Evolutionary conservation across 2,888 invertebrate genomes (phyloP).

Genomic region (Platycheirus albimanus): DNA sequence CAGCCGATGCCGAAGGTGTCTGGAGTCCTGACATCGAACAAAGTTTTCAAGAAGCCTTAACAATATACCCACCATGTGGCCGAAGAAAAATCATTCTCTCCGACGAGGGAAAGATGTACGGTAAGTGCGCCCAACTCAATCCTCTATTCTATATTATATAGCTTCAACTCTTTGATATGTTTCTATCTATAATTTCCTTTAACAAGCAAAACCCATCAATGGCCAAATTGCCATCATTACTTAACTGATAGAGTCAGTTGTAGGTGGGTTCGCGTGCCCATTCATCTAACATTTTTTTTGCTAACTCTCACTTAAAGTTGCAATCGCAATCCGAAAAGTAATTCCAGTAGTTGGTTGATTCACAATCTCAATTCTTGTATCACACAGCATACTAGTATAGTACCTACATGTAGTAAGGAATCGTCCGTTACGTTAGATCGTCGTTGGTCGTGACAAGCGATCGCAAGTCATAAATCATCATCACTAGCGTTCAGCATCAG

Average conservation of each 20-base stretch:
- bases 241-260: slow-evolving; percentile 59
- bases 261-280: slow-evolving; percentile 66
- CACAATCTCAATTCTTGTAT: slow-evolving; percentile 25
- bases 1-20: slow-evolving; percentile 99
- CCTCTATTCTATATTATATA: background rate
- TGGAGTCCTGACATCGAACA: slow-evolving; percentile 99
- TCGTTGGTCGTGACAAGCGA: slow-evolving; percentile 69
- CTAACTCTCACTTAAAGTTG: slow-evolving; percentile 42
- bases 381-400: no score
- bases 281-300: slow-evolving; percentile 42
- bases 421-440: slow-evolving; percentile 13
- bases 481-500: slow-evolving; percentile 52
- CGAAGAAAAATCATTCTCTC: slow-evolving; percentile 99
- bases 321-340: slow-evolving; percentile 38
- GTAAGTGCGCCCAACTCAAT: slow-evolving; percentile 86
- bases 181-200: slow-evolving; percentile 17
- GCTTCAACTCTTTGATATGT: background rate
- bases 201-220: slow-evolving; percentile 68
- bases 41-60: slow-evolving; percentile 99
- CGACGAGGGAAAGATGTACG: slow-evolving; percentile 99
- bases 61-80: slow-evolving; percentile 99
- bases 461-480: slow-evolving; percentile 71
- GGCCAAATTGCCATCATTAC: slow-evolving; percentile 71
- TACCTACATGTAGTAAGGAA: background rate
- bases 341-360: slow-evolving; percentile 64